These are phyloP conservation scores for Phyllostomus hastatus DNA, from an alignment of 2,113 vertebrate species.

Conservation along the genomic window DNA sequence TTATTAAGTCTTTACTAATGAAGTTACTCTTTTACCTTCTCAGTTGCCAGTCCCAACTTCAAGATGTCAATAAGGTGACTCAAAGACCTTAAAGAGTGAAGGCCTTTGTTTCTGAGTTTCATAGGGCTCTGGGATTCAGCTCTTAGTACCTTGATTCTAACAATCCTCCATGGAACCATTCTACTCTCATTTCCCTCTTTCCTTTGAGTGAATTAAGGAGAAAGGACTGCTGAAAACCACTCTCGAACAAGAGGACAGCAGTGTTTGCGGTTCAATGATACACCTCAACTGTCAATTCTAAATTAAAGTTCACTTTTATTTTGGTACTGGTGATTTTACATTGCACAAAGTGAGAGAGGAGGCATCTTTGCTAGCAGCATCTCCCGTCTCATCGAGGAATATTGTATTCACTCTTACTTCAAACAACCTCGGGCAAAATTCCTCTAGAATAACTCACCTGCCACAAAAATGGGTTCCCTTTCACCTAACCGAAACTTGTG, in stretches of 20 bases:
- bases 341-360: not conserved
- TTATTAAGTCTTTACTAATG: not conserved
- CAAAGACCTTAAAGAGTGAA: not conserved
- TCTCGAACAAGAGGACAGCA: not conserved
- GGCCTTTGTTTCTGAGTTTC: not conserved
- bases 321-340: not conserved
- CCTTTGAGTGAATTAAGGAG: not conserved
- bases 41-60: not conserved
- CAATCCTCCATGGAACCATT: not conserved
- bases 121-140: not conserved
- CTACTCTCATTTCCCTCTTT: not conserved
- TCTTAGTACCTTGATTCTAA: not conserved
- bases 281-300: not conserved
- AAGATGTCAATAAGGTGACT: not conserved
- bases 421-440: not conserved
- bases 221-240: not conserved
- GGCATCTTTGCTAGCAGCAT: not conserved
- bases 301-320: not conserved
- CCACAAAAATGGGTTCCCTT: not conserved
- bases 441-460: not conserved
- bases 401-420: not conserved
- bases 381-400: not conserved
- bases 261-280: not conserved
- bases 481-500: rapidly evolving
- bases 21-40: not conserved